A percentile compares a stretch with the other conserved stretches of the same genome.
These are phyloP conservation scores for Conistra vaccinii DNA, from an alignment of 2,888 invertebrate species.

Conservation along the genomic window DNA sequence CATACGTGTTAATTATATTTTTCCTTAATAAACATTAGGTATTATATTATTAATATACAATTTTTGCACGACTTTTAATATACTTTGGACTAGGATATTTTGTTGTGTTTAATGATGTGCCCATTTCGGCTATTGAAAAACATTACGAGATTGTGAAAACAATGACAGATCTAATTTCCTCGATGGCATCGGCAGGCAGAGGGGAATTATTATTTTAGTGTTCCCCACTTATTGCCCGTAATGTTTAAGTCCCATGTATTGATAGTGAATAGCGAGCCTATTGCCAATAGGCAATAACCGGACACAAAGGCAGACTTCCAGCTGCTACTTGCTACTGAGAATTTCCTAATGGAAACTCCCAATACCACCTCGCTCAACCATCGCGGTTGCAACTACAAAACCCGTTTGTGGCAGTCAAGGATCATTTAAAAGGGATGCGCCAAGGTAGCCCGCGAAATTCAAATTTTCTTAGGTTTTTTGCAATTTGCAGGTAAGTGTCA, in stretches of 20 bases:
- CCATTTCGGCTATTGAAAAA: neutral
- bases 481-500: too few relatives aligned
- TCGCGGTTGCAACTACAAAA: neutral
- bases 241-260: neutral
- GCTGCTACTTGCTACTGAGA: neutral
- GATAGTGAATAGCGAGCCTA: neutral
- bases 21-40: conserved; percentile 56
- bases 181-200: neutral
- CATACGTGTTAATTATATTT: conserved; percentile 57
- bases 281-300: neutral
- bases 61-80: conserved; percentile 31
- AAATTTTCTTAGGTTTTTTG: too few relatives aligned
- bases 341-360: neutral
- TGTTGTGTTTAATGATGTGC: neutral
- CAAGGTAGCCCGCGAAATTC: too few relatives aligned
- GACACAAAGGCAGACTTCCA: neutral
- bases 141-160: neutral
- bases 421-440: too few relatives aligned
- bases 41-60: conserved; percentile 28
- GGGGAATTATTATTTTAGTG: neutral
- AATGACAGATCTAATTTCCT: neutral
- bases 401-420: neutral
- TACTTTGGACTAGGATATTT: neutral
- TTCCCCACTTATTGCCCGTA: neutral
- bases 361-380: neutral